Evolutionary conservation across 2,113 vertebrate genomes (phyloP).

Genomic region (Glaucidium brasilianum): DNA sequence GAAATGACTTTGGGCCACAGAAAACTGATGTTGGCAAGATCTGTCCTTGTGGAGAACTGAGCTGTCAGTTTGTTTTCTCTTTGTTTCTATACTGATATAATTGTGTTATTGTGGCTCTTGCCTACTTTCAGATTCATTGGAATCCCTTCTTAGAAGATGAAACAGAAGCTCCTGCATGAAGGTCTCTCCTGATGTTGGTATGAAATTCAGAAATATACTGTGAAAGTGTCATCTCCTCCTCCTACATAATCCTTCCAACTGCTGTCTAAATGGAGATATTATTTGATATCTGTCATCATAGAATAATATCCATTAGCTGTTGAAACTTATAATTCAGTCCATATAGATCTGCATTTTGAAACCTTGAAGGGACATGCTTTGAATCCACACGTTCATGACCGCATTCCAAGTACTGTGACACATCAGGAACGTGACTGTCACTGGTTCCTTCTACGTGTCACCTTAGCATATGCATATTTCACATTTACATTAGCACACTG

Average conservation of each 20-base stretch:
- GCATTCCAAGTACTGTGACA: background rate
- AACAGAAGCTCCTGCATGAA: background rate
- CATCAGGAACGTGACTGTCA: background rate
- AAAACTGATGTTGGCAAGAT: background rate
- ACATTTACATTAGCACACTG: conserved; percentile 2
- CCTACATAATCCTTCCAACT: background rate
- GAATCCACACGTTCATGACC: background rate
- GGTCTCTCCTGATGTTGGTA: background rate
- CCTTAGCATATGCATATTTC: conserved; percentile 31
- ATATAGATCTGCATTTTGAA: background rate
- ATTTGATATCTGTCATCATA: background rate
- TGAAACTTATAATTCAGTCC: background rate
- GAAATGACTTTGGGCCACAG: background rate
- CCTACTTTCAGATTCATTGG: background rate
- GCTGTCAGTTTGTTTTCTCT: background rate
- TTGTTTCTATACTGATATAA: background rate
- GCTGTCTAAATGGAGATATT: background rate
- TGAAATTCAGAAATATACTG: background rate
- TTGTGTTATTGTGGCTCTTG: background rate
- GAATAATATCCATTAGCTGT: background rate
- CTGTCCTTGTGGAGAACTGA: background rate
- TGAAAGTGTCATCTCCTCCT: background rate
- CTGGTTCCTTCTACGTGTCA: background rate
- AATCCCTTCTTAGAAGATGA: background rate
- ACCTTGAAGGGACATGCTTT: background rate